Evolutionary conservation across 2,113 vertebrate genomes (phyloP).

Genomic region (Serinus canaria): DNA sequence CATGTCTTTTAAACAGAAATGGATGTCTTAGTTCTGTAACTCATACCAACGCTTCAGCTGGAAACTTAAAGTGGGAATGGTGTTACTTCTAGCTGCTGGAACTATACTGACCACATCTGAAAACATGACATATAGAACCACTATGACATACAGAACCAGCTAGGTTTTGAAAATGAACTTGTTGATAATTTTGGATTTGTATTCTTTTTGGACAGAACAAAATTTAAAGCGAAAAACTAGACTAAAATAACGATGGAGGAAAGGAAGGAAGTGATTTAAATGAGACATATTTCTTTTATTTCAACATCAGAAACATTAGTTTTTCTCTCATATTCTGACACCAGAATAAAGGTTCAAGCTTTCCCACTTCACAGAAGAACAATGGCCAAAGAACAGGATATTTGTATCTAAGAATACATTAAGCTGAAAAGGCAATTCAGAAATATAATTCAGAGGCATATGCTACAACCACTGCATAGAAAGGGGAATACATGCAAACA

Average conservation of each 20-base stretch:
- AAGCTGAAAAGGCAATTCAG: background rate
- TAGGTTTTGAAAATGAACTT: background rate
- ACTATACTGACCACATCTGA: background rate
- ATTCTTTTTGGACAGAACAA: background rate
- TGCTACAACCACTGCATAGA: background rate
- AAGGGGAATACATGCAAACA: background rate
- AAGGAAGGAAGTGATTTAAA: background rate
- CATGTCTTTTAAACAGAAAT: background rate
- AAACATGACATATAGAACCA: background rate
- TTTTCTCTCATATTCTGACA: background rate
- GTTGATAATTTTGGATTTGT: background rate
- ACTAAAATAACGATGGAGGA: background rate
- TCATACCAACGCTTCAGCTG: fast-evolving
- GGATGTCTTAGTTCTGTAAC: background rate
- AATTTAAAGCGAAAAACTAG: background rate
- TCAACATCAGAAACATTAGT: background rate
- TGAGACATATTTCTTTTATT: background rate
- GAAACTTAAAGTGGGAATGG: background rate
- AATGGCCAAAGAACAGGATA: background rate
- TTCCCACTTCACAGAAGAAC: background rate
- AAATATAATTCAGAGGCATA: background rate
- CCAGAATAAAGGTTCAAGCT: background rate
- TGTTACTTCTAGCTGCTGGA: background rate
- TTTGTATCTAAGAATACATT: background rate
- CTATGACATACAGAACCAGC: background rate